Evolutionary conservation across 2,797 vertebrate species (phyloP).

Genomic region (Esox masquinongy): DNA sequence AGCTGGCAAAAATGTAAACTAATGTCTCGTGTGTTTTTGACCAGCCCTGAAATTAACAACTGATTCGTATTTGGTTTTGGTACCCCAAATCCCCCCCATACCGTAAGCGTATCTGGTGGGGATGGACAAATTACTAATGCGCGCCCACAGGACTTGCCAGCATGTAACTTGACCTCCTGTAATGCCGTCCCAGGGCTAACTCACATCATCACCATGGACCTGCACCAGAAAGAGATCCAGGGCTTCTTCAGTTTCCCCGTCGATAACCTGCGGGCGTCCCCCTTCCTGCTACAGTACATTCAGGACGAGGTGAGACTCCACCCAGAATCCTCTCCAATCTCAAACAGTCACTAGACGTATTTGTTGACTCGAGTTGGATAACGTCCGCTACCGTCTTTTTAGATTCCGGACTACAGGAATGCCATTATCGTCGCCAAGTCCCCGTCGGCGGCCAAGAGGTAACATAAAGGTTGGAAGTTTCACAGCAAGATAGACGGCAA

Average conservation of each 20-base stretch:
- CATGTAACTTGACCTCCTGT: background rate
- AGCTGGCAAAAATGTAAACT: too few species aligned
- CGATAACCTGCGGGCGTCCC: conserved; percentile 96
- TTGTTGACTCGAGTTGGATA: background rate
- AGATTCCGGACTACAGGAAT: conserved; percentile 98
- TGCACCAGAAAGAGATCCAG: conserved; percentile 99
- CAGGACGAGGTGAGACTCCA: conserved; percentile 88
- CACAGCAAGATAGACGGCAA: background rate
- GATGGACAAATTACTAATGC: too few species aligned
- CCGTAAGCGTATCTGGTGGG: too few species aligned
- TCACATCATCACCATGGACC: conserved; percentile 99
- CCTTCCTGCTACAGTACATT: conserved; percentile 98
- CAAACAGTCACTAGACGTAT: background rate
- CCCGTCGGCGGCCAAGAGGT: conserved; percentile 97
- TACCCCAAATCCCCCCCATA: too few species aligned
- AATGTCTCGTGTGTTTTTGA: too few species aligned
- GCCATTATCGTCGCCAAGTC: conserved; percentile 97
- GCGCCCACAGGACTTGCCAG: background rate
- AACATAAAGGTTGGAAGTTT: conserved; percentile 37
- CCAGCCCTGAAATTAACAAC: too few species aligned
- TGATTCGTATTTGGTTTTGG: too few species aligned
- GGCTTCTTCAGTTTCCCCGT: conserved; percentile 98
- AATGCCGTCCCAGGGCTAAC: conserved; percentile 80
- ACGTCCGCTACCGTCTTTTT: conserved; percentile 13
- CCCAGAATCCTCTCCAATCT: background rate